Evolutionary conservation across 2,888 invertebrate genomes (phyloP), one percentile per base, ranked within the genome.

Genomic region (Epistrophe eligans): DNA sequence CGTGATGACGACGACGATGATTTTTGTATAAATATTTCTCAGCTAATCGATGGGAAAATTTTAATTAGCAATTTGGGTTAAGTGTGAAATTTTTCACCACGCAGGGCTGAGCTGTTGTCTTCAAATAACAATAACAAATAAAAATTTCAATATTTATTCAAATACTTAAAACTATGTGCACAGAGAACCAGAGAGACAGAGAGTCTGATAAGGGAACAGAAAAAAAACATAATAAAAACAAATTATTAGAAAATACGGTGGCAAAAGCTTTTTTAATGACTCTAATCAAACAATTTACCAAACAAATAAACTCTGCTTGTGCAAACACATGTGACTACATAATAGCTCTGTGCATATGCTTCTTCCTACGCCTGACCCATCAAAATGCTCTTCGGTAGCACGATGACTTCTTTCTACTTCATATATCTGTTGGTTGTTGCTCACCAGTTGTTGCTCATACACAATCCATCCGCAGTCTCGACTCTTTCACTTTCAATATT

Each of bases 211-310:
- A 35, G 9, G 2, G 32, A 32, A 32, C 32, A 32, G 4, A 32
- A 32, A 3, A 32, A 32, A 48, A 35, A 62, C n/a, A n/a, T n/a
- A 38, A 58, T 24, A 35, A 38, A 40, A 57, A 28, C 24, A 74
- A 64, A 67, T 67, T 28, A 77, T 87, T 88, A 77, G 84, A 40
- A 89, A 88, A 88, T 77, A 73, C 88, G 84, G 88, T 88, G 88
- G 89, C 89, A 87, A 89, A 88, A 88, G 88, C 88, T 89, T 89
- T 87, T 88, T 91, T 92, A 92, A 92, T 92, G 90, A 90, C 90
- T 91, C 91, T 91, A 91, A 91, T 90, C 89, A 91, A 92, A 91
- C 90, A 90, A 87, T 89, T 89, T 89, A 89, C 89, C 88, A 87
- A 89, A 72, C 77, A 89, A 88, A 88, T 58, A 82, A 70, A 77